Evolutionary conservation across 2,888 invertebrate species (phyloP), one percentile per base, ranked within the genome.

Genomic region (Harpalus rubripes): DNA sequence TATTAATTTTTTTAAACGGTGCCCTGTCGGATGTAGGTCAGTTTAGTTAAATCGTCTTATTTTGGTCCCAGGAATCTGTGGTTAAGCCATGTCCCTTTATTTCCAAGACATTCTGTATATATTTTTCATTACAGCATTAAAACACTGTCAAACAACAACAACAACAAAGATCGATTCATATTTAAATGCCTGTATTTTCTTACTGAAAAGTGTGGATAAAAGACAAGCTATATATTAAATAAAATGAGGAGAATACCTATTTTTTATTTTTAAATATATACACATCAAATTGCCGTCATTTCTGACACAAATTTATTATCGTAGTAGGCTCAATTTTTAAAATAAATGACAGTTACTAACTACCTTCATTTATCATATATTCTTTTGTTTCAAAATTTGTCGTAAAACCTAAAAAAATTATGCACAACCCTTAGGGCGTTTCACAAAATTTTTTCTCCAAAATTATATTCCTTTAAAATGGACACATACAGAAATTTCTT

Each of bases 311-410:
- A 81, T 81, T 32, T 81, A 81, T 81, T 81, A 7, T 22, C n/a
- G 65, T 63, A 81, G 80, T 12, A 18, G 65, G 15, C n/a, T 15
- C 26, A 39, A 59, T 72, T 68, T 81, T 72, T 26, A 81, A 81
- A 81, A 80, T 32, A 61, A 80, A 80, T 63, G 80, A 80, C 80
- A 63, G 63, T 41, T 15, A 80, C 61, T 61, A 80, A 80, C 61
- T 78, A 61, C 56, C 18, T 15, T 68, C 81, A 81, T 81, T 81
- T 72, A 72, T 81, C 81, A 56, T 52, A 56, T 41, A 74, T 41
- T 41, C 61, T 44, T 80, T 80, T 80, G 80, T 80, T 80, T 80
- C 80, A 80, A 78, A 81, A 81, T 81, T 81, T 81, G 81, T 81
- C 81, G 52, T 65, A 65, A 65, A 80, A 79, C 26, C 80, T 41